Conservation (phyloP, 2,113 vertebrate species). For the Jacana jacana region DNA sequence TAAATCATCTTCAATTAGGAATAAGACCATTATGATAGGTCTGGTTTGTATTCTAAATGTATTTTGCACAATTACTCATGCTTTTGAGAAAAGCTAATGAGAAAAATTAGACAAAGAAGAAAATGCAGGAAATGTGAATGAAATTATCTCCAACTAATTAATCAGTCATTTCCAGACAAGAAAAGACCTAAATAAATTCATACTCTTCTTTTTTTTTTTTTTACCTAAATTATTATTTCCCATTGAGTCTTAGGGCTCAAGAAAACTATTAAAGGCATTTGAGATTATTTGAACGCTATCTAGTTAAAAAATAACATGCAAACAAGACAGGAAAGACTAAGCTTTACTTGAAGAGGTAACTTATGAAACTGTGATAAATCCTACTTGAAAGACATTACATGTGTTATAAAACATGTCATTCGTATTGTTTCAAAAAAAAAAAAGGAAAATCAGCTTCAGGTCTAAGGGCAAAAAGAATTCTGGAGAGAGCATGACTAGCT, state of each 20-base stretch:
- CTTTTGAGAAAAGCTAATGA: slow-evolving; percentile 39
- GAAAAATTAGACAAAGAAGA: slow-evolving; percentile 39
- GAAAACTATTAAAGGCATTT: background rate
- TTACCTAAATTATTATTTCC: background rate
- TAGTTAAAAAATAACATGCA: background rate
- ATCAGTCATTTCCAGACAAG: slow-evolving; percentile 27
- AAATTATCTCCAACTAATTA: slow-evolving; percentile 59
- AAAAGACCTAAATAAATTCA: slow-evolving; percentile 47
- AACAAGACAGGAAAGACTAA: background rate
- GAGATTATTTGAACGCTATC: background rate
- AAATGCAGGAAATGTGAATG: slow-evolving; percentile 33
- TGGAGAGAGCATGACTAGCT: background rate
- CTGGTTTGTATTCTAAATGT: slow-evolving; percentile 32
- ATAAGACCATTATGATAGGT: background rate
- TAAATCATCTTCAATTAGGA: slow-evolving; percentile 18
- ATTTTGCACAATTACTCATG: slow-evolving; percentile 22
- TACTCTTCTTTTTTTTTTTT: background rate
- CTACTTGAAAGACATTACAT: background rate
- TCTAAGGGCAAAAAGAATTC: background rate
- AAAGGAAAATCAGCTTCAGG: too few relatives aligned
- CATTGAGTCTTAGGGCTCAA: background rate
- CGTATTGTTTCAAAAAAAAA: background rate
- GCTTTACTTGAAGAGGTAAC: background rate
- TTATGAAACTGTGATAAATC: background rate
- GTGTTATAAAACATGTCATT: background rate